A percentile compares a stretch with the other conserved stretches of the same genome.
These are phyloP conservation scores for Microtus obscurus DNA, from an alignment of 2,797 vertebrate species.

Conservation along the genomic window DNA sequence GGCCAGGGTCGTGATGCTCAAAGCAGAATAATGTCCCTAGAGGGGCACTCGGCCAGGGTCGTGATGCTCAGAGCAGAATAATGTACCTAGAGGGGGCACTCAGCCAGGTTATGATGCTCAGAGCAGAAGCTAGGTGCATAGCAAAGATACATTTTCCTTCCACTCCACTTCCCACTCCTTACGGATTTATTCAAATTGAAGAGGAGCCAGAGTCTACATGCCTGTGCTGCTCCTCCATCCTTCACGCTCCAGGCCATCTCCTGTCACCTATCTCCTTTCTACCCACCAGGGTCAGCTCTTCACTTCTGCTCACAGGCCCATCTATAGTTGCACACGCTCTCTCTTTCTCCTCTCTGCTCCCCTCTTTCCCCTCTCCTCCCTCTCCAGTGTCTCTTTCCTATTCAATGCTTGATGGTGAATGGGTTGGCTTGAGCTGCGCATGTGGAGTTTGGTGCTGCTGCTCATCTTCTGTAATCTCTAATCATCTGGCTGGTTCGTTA, in stretches of 20 bases:
- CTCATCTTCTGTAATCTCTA: conserved; percentile 22
- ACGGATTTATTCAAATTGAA: neutral
- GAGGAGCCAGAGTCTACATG: neutral
- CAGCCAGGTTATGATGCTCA: neutral
- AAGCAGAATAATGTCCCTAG: neutral
- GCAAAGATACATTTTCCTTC: neutral
- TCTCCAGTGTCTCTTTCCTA: neutral
- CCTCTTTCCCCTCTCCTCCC: neutral
- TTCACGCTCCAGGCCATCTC: neutral
- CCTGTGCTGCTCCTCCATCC: neutral
- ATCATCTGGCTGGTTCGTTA: conserved; percentile 42
- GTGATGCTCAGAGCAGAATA: neutral
- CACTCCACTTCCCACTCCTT: neutral
- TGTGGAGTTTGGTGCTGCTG: conserved; percentile 16
- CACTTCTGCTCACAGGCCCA: neutral
- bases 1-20: neutral
- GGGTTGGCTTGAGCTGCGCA: conserved; percentile 29
- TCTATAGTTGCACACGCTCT: neutral
- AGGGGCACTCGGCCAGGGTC: neutral
- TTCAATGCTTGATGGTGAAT: neutral
- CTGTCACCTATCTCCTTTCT: neutral
- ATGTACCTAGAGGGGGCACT: too few species aligned
- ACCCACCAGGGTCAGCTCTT: neutral
- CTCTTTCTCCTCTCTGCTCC: neutral
- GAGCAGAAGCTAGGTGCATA: neutral